A percentile compares a stretch with the other conserved stretches of the same genome.
These are phyloP conservation scores for Apteryx owenii DNA, from an alignment of 2,113 vertebrate genomes.

Conservation along the genomic window DNA sequence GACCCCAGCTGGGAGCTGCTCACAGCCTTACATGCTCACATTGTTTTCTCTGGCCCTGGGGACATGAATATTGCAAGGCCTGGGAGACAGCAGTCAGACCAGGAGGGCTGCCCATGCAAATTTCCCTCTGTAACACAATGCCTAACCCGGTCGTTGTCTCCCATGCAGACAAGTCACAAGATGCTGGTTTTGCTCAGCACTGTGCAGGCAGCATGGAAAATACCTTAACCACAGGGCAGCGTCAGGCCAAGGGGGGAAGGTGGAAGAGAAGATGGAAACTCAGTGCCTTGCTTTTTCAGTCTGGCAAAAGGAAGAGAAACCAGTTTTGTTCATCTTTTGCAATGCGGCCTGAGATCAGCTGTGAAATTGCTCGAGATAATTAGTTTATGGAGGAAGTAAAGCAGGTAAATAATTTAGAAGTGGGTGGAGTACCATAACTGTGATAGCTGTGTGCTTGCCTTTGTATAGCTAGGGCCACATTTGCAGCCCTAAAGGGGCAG, in stretches of 20 bases:
- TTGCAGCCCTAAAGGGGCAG: fast-evolving
- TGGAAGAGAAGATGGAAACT: not conserved
- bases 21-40: not conserved
- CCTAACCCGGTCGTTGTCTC: not conserved
- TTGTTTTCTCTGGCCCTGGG: not conserved
- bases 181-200: not conserved
- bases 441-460: not conserved
- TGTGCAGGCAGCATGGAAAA: not conserved
- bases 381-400: not conserved
- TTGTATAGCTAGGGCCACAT: fast-evolving
- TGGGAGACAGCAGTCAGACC: not conserved
- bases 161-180: not conserved
- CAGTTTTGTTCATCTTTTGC: not conserved
- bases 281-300: not conserved
- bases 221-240: not conserved
- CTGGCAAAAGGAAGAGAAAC: not conserved
- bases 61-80: not conserved
- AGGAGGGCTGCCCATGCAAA: not conserved
- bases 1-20: not conserved
- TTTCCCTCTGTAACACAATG: not conserved
- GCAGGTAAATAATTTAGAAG: not conserved
- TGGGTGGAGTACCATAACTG: not conserved
- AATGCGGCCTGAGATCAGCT: not conserved
- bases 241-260: not conserved
- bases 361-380: not conserved